Evolutionary conservation across 2,888 invertebrate species (phyloP), one percentile per base, ranked within the genome.

Genomic region (Drosophila neotestacea): DNA sequence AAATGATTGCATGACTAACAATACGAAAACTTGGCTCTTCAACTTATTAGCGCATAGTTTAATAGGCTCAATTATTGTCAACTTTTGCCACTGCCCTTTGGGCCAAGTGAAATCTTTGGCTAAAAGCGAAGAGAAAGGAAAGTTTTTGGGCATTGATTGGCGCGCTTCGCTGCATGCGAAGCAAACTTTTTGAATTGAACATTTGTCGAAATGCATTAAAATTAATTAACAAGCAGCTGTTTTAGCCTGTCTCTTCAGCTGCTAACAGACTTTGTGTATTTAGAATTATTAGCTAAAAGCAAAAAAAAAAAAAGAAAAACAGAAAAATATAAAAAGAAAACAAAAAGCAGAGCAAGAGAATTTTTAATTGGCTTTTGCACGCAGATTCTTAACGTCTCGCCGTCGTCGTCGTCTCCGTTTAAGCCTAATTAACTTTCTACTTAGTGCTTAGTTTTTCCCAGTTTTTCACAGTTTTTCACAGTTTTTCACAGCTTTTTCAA

Each of bases 371-470:
- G 90, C 86, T 89, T 78, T 71, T 72, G 69, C 58, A 59, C 39
- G 59, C 47, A 51, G 60, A 71, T 71, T 82, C 80, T 74, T n/a
- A 34, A 42, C 61, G 30, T 51, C 36, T n/a, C 32, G 36, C 32
- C 48, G 27, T 34, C 4, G 41, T 22, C 22, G 22, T 22, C 22
- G 22, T 22, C n/a, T n/a, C n/a, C 85, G 81, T 87, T 90, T 86
- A 90, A 90, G 90, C 90, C 88, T 89, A 89, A 89, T 89, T 89
- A 89, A 89, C 87, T 89, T 89, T 89, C 88, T 89, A 88, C 85
- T 88, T 86, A 89, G 86, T 63, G 79, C 68, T 55, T 78, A 72
- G 74, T 73, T 79, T 71, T 65, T 50, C 13, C 22, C 28, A 28
- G 34, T 61, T 59, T 64, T 52, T 39, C 48, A 16, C 28, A 28